Evolutionary conservation across 2,113 vertebrate species (phyloP), one percentile per base, ranked within the genome.

Genomic region (Octodon degus): DNA sequence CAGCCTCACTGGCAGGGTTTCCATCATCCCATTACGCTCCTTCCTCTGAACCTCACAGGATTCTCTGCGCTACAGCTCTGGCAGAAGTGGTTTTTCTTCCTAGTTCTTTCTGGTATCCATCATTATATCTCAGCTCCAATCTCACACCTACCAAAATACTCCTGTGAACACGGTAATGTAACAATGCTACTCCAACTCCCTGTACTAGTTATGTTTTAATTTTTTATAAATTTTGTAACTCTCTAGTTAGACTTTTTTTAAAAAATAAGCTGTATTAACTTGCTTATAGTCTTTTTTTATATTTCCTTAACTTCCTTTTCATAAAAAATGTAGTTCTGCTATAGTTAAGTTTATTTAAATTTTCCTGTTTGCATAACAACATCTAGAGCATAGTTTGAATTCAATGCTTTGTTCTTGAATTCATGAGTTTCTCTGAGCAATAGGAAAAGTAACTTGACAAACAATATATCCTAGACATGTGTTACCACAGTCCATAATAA

Each of bases 371-470:
- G 10, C 13, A 40, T 63, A 77, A 53, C 5, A 86, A 84, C 65
- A 63, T 55, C 76, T 86, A 32, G 25, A 40, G 81, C 40, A 87
- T 93, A 76, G 19, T 86, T 95, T 50, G 10, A 60, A 96, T 93
- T 93, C 68, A 90, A 24, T 63, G 60, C 25, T 55, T 88, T 80
- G 24, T 47, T 91, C 19, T 37, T 91, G 40, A 91, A 89, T 89
- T 40, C 85, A 62, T 94, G 27, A 90, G 94, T 80, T 94, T 92
- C 83, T 95, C 76, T 90, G 37, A 87, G 43, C 19, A 80, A 76
- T 84, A 90, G 37, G 17, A 92, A 92, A 30, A 95, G 19, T 47
- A 94, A 68, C 47, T 80, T 84, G 62, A 58, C 50, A 50, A 50
- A 6, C 17, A 90, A 86, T 84, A 87, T 80, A 62, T 12, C 22